Evolutionary conservation across 2,113 vertebrate species (phyloP).

Genomic region (Lophotis ruficrista): DNA sequence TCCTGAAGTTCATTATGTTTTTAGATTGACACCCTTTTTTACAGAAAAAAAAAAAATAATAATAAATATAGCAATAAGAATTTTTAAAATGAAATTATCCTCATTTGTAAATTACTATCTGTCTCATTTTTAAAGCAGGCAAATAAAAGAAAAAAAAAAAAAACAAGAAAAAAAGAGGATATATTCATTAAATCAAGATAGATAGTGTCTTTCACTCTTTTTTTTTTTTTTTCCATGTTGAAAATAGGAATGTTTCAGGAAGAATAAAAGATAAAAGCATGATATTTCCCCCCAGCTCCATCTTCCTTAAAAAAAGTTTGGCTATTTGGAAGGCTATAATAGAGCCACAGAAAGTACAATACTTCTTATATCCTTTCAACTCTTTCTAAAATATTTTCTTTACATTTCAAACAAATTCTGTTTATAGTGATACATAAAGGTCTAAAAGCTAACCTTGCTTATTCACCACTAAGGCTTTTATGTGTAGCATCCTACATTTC

Average conservation of each 20-base stretch:
- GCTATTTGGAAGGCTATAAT: neutral
- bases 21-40: neutral
- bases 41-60: neutral
- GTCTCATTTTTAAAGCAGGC: neutral
- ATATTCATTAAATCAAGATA: neutral
- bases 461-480: neutral
- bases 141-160: neutral
- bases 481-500: neutral
- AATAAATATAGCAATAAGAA: neutral
- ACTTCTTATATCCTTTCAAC: neutral
- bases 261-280: neutral
- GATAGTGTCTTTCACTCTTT: fast-evolving
- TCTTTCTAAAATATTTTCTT: neutral
- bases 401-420: neutral
- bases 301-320: neutral
- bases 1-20: neutral
- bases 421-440: neutral
- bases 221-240: neutral
- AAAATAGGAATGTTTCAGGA: neutral
- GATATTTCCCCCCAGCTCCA: neutral
- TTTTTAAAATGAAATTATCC: neutral
- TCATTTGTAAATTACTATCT: neutral
- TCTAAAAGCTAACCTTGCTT: neutral
- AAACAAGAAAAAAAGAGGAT: neutral
- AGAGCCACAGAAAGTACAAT: neutral